Percentiles rank a stretch among this genome's conserved stretches.
Conservation (phyloP, 2,888 invertebrate genomes). For the Plebejus anna region DNA sequence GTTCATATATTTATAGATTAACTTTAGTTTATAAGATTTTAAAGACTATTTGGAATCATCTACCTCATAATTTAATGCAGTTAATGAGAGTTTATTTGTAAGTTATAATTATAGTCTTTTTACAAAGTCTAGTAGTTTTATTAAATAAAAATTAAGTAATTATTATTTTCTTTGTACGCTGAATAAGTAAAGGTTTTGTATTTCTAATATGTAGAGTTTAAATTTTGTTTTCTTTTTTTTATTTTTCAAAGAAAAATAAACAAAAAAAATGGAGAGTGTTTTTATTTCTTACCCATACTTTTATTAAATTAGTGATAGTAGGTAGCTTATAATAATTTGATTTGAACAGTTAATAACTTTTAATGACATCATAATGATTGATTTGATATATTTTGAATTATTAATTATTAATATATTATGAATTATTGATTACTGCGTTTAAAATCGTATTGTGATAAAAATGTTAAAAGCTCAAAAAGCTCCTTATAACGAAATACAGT, state of each 20-base stretch:
- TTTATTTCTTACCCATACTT: constrained; percentile 37
- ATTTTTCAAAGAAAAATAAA: constrained; percentile 75
- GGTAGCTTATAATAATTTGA: no score
- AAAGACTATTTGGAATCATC: constrained; percentile 77
- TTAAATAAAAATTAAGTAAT: constrained; percentile 34
- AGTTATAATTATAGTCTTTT: constrained; percentile 64
- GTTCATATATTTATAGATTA: constrained; percentile 51
- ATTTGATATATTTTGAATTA: no score
- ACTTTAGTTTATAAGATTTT: constrained; percentile 62
- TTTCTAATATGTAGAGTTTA: constrained; percentile 72
- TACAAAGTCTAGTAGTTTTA: constrained; percentile 68
- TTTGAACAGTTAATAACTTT: no score
- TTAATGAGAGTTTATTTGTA: constrained; percentile 68
- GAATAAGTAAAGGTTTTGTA: constrained; percentile 61
- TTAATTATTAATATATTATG: no score
- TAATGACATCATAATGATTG: no score
- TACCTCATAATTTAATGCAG: constrained; percentile 77
- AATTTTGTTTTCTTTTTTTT: constrained; percentile 69
- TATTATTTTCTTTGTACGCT: constrained; percentile 55
- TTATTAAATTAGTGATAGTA: no score
- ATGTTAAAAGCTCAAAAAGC: no score
- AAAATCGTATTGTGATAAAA: no score
- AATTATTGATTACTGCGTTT: no score
- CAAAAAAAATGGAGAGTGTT: constrained; percentile 46
- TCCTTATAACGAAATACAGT: no score